Conservation (phyloP, 2,113 vertebrate species). For the Oophaga pumilio region DNA sequence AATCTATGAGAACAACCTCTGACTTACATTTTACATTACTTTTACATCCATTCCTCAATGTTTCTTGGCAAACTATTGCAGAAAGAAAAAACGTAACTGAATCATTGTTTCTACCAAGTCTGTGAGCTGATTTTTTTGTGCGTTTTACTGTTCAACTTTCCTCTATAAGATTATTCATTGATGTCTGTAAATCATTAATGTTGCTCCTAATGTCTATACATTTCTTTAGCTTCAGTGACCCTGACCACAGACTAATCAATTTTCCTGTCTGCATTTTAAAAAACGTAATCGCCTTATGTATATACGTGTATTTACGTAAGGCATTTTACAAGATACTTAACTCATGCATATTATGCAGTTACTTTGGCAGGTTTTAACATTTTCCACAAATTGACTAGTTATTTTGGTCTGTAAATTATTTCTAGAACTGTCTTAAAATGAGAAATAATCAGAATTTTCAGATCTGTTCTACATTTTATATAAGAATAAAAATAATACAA, state of each 20-base stretch:
- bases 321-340: constrained; percentile 8
- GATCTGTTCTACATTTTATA: neutral
- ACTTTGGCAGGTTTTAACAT: neutral
- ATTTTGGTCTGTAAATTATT: neutral
- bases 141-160: constrained; percentile 47
- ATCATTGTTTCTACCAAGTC: constrained; percentile 37
- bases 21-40: constrained; percentile 58
- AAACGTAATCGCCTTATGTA: constrained; percentile 4
- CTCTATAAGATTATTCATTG: constrained; percentile 39
- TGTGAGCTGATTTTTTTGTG: constrained; percentile 16
- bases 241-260: constrained; percentile 32
- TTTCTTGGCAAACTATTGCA: constrained; percentile 47
- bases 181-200: constrained; percentile 38
- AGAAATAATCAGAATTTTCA: neutral
- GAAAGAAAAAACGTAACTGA: constrained; percentile 33
- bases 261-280: constrained; percentile 1
- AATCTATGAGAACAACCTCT: constrained; percentile 39
- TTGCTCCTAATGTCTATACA: constrained; percentile 36
- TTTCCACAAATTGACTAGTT: neutral
- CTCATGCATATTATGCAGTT: neutral
- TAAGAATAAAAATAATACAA: neutral
- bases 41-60: constrained; percentile 50
- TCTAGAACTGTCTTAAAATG: neutral
- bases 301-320: constrained; percentile 1
- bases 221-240: constrained; percentile 35